Conservation (phyloP, 2,888 invertebrate genomes). For the Drosophila paramelanica region DNA sequence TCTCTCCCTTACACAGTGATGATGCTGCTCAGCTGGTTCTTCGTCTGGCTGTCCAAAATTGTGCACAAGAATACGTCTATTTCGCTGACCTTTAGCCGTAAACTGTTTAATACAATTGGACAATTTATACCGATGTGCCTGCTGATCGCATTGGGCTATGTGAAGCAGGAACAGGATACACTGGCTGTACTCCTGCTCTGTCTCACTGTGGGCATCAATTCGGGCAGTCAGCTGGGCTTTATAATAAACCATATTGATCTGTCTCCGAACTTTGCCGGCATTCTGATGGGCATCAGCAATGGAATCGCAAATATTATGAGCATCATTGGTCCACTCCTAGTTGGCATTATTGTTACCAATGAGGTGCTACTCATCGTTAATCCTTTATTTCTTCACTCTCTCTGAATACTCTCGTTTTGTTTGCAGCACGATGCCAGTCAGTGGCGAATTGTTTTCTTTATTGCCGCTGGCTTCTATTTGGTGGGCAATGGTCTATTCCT, state of each 20-base stretch:
- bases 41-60: slow-evolving; percentile 86
- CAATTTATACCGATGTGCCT: slow-evolving; percentile 86
- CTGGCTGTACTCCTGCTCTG: slow-evolving; percentile 86
- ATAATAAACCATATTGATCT: slow-evolving; percentile 89
- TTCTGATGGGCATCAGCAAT: slow-evolving; percentile 90
- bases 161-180: slow-evolving; percentile 80
- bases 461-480: slow-evolving; percentile 89
- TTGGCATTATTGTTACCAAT: slow-evolving; percentile 87
- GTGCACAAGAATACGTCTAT: slow-evolving; percentile 82
- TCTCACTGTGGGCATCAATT: slow-evolving; percentile 87
- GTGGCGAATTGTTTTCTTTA: slow-evolving; percentile 91
- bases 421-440: slow-evolving; percentile 88
- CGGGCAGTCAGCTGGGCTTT: slow-evolving; percentile 86
- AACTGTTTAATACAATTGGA: slow-evolving; percentile 83
- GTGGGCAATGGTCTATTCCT: slow-evolving; percentile 89
- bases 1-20: slow-evolving; percentile 86
- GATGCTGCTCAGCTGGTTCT: slow-evolving; percentile 86
- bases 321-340: slow-evolving; percentile 88
- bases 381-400: not conserved
- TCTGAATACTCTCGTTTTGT: not conserved
- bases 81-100: slow-evolving; percentile 82
- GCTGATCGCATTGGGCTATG: slow-evolving; percentile 86
- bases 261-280: slow-evolving; percentile 89
- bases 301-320: slow-evolving; percentile 88
- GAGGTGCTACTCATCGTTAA: slow-evolving; percentile 83